A percentile compares a stretch with the other conserved stretches of the same genome.
phyloP scores from a whole-genome alignment of 2,797 vertebrate genomes.

The Synanceia verrucosa region DNA sequence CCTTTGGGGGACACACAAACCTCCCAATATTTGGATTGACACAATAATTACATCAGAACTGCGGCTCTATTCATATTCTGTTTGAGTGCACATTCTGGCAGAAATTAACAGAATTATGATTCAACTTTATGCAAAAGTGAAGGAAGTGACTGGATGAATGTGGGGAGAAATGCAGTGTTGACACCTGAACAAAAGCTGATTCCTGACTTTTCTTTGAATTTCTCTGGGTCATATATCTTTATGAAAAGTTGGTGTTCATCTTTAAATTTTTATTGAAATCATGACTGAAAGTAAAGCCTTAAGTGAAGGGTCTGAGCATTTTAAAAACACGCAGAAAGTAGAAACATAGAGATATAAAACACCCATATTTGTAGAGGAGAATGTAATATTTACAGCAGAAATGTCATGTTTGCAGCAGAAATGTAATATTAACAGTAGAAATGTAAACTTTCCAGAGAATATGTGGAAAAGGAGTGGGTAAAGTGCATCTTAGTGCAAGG shows the following conservation, averaged over 20 bases:
- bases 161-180: not conserved
- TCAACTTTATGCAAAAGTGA: constrained; percentile 5
- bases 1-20: constrained; percentile 30
- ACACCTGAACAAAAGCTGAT: not conserved
- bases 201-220: not conserved
- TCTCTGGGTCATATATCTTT: not conserved
- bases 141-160: not conserved
- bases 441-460: too few species aligned
- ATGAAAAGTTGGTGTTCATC: constrained; percentile 4
- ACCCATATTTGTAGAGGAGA: too few species aligned
- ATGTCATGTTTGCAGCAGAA: too few species aligned
- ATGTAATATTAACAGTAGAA: too few species aligned
- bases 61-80: constrained; percentile 4
- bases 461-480: too few species aligned
- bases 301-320: not conserved
- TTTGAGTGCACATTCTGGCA: constrained; percentile 1
- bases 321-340: constrained; percentile 20
- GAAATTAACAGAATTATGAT: constrained; percentile 21
- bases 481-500: too few species aligned
- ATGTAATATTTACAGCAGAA: too few species aligned
- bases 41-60: constrained; percentile 40
- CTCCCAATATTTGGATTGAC: constrained; percentile 44
- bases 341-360: too few species aligned
- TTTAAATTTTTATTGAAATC: constrained; percentile 23
- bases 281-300: constrained; percentile 34